Base-by-base conservation (phyloP, 1,140 invertebrate species). In the Coptotermes formosanus region DNA sequence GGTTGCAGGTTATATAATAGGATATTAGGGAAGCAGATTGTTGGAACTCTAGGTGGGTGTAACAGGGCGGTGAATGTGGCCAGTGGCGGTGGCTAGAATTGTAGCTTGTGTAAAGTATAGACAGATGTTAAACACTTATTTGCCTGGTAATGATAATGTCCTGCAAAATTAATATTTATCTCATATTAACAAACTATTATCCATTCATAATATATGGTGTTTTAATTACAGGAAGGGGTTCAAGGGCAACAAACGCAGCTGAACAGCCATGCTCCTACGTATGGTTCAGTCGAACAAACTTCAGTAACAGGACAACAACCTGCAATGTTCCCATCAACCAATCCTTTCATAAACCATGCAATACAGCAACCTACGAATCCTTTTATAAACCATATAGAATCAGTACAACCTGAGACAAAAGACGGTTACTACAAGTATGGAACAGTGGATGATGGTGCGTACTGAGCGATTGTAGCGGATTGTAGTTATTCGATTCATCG, bases 331-430 rank as follows among this genome's bases (percentile, higher is more conserved):
- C 64, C 64, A n/a, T 75, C 64, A 75, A 75, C 64, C 82, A 90
- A 44, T 59, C 84, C 48, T 8, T 44, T 30, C n/a, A 16, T 38
- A 86, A 85, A 44, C 86, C 84, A 75, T 30, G 64, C 64, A 30
- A n/a, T 48, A 48, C 38, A 87, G 44, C 59, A 84, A 64, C 52
- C 64, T 14, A 25, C 14, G 64, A 75, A 75, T 14, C 64, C 64
- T 25, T 85, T 85, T 52, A 87, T 82, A n/a, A 88, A 88, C 82
- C 87, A 87, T 55, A 83, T 88, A 86, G 93, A 94, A 89, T 90
- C 92, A 19, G 92, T 94, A 12, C 93, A 94, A 89, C 94, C 94
- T 1, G 92, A 92, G 82, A 89, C 93, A n/a, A 91, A 92, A 86
- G 91, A 92, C 86, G 90, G 91, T 85, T 88, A 88, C 87, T 92